Evolutionary conservation across 2,113 vertebrate genomes (phyloP), one percentile per base, ranked within the genome.

Genomic region (cat (Felis catus)): DNA sequence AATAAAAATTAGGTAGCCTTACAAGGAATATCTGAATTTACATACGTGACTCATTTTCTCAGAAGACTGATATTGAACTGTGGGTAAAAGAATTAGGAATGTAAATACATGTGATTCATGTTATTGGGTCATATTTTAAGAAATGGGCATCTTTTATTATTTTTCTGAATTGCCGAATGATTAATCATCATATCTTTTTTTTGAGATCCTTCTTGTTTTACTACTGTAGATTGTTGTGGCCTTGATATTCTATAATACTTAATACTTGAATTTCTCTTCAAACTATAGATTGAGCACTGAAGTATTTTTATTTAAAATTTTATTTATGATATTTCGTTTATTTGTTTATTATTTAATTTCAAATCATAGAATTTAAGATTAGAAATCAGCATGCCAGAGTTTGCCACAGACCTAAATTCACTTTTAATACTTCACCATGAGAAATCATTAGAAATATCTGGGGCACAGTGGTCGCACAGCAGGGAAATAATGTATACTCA

Each of bases 1-100:
- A 96, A 96, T 91, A 97, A 97, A 94, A 96, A 76, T 71, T 91
- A 93, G 39, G 74, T 58, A 65, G 4, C 68, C 41, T 94, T 94
- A 74, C 82, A 96, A 91, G 19, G 39, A 95, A 33, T 51, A 33
- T 70, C 13, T 89, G 25, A 82, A 66, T 93, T 89, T 94, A 2
- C 41, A 65, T 92, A 15, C n/a, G 25, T 76, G 61, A 73, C 29
- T 76, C 36, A 89, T 93, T 92, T 21, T 94, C 33, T 91, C 5
- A 25, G 39, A 91, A 71, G 14, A 66, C 1, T 45, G 25, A 86
- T 73, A 81, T 23, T 92, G 19, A 95, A 53, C 13, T 16, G 2
- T 53, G 0, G 0, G 3, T 39, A 70, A 55, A 25, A 36, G 10
- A 90, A 84, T 36, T 41, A 90, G 16, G 4, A 92, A 48, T 70